phyloP scores from a whole-genome alignment of 2,888 invertebrate genomes.

The Tipula helvola region DNA sequence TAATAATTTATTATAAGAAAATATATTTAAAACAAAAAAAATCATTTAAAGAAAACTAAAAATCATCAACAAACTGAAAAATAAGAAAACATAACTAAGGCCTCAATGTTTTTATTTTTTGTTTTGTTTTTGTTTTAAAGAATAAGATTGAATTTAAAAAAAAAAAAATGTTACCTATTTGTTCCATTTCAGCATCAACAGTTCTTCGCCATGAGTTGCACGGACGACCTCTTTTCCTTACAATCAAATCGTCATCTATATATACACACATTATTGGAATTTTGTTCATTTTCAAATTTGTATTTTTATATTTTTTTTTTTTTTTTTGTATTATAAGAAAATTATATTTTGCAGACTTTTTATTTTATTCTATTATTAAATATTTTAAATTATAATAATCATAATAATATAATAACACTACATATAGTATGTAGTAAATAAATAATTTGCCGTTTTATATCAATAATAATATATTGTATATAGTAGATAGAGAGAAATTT shows the following conservation, averaged over 20 bases:
- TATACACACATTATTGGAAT: neutral
- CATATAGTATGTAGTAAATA: neutral
- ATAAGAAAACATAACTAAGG: neutral
- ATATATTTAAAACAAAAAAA: neutral
- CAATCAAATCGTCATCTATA: conserved; percentile 9
- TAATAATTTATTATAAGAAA: neutral
- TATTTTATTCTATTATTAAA: neutral
- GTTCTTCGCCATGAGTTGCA: conserved; percentile 9
- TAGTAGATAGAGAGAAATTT: neutral
- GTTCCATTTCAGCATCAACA: conserved; percentile 9
- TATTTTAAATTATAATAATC: neutral
- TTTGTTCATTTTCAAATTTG: neutral
- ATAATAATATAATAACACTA: neutral
- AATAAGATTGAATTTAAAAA: neutral
- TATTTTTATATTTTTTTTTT: neutral
- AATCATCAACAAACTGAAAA: neutral
- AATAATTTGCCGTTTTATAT: neutral
- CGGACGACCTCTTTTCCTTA: conserved; percentile 10
- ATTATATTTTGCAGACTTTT: neutral
- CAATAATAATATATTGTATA: neutral
- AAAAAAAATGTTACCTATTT: conserved; percentile 1
- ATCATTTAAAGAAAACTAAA: neutral
- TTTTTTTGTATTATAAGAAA: neutral
- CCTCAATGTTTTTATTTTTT: neutral
- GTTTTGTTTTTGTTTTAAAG: neutral